A percentile compares a stretch with the other conserved stretches of the same genome.
Conservation (phyloP, 2,113 vertebrate species). For the Eira barbara region DNA sequence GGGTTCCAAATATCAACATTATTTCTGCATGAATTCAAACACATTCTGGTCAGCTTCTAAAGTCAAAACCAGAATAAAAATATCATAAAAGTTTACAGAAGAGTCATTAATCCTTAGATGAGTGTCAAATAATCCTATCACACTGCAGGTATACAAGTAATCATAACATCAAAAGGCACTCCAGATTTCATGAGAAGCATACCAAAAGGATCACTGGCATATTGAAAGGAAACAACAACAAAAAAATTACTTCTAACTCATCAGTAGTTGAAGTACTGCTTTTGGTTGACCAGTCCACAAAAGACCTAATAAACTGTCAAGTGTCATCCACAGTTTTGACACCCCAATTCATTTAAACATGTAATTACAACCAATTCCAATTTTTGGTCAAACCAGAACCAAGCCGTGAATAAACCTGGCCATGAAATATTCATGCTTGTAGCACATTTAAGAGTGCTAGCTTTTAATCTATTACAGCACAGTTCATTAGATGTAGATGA, state of each 20-base stretch:
- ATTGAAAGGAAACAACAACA: background rate
- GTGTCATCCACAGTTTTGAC: background rate
- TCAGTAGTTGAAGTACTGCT: background rate
- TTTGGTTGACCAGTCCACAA: background rate
- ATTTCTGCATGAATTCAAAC: slow-evolving; percentile 87
- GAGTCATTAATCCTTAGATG: background rate
- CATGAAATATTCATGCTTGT: background rate
- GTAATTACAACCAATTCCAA: background rate
- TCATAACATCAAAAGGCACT: background rate
- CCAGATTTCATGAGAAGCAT: background rate
- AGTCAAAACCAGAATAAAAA: slow-evolving; percentile 1
- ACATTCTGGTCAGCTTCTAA: slow-evolving; percentile 7
- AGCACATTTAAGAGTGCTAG: background rate
- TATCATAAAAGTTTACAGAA: background rate
- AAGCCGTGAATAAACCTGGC: background rate
- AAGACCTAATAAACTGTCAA: background rate
- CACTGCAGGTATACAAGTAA: background rate
- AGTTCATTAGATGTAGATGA: background rate
- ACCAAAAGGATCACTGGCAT: background rate
- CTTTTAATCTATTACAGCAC: background rate
- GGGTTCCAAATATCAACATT: slow-evolving; percentile 99
- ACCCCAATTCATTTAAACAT: background rate
- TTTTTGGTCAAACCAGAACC: background rate
- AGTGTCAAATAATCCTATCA: background rate
- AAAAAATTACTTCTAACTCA: background rate